Base-by-base conservation (phyloP, 2,888 invertebrate species). In the Panzeria rudis region DNA sequence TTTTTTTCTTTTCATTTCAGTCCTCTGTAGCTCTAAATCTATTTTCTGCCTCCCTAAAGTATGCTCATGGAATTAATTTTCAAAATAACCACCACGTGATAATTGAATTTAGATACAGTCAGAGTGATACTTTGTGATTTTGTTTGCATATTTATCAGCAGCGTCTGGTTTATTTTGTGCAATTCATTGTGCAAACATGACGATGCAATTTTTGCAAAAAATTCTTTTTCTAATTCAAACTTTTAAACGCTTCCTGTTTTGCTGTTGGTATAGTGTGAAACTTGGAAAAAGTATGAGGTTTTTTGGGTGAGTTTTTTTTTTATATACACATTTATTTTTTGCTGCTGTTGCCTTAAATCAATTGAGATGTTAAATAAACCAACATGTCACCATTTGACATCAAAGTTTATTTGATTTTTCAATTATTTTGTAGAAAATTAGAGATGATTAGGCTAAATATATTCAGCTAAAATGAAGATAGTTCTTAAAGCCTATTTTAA, bases 121-220 rank as follows among this genome's bases (percentile, higher is more conserved):
- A 44, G 71, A 73, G 23, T 72, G 78, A 35, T 61, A 52, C 52
- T 62, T 62, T 50, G 66, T 62, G 66, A 75, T 73, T 78, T 73
- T 81, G 84, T 83, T 84, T 61, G 52, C 64, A n/a, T n/a, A 56
- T 75, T 84, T 61, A 80, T 59, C 66, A 71, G 54, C 47, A 41
- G 11, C 29, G 64, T 75, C 81, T 82, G 75, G 64, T 82, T 71
- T 64, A 71, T 59, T 79, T 82, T 69, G 78, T 86, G 87, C 87
- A 86, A 86, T 75, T 87, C 86, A 86, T 86, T 83, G 73, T 75
- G 68, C 56, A 86, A 86, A 85, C 86, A 87, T 87, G 86, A 87
- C 84, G 85, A 84, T 82, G 75, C 79, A 79, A 35, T 59, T 80
- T 76, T 76, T 62, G 50, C 11, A 8, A 29, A 13, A 29, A 38